Conservation (phyloP, 2,113 vertebrate species). For the Hippocampus zosterae region DNA sequence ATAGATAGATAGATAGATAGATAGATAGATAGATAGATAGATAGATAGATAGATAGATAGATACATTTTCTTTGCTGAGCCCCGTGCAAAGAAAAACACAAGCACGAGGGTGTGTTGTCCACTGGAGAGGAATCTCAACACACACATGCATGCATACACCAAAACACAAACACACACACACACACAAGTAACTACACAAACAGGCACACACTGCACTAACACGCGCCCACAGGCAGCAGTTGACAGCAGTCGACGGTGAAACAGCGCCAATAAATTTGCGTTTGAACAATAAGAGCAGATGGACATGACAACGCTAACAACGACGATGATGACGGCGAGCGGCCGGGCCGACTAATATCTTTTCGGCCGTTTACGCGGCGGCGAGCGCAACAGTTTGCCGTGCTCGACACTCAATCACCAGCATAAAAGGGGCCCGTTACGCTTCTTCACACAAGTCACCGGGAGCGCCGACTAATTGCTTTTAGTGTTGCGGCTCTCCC, state of each 20-base stretch:
- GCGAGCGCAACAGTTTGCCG: constrained; percentile 26
- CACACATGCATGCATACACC: constrained; percentile 6
- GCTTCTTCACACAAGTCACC: constrained; percentile 40
- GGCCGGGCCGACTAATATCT: constrained; percentile 33
- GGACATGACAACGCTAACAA: constrained; percentile 36
- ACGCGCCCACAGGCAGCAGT: neutral
- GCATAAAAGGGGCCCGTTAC: constrained; percentile 40
- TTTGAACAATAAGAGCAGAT: constrained; percentile 39
- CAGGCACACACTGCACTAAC: neutral
- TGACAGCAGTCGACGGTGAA: neutral
- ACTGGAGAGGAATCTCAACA: neutral
- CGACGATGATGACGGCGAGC: constrained; percentile 35
- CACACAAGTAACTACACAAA: neutral
- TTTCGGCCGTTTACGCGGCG: constrained; percentile 27
- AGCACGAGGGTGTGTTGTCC: no score
- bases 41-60: no score
- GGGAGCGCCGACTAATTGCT: constrained; percentile 45
- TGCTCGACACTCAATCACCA: constrained; percentile 34
- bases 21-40: no score
- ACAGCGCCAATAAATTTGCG: constrained; percentile 1
- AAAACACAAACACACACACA: neutral
- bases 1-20: no score
- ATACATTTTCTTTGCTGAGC: no score
- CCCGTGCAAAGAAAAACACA: no score
- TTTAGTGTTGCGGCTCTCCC: constrained; percentile 37